Conservation (phyloP, 2,888 invertebrate genomes). For the Tenodera sinensis region DNA sequence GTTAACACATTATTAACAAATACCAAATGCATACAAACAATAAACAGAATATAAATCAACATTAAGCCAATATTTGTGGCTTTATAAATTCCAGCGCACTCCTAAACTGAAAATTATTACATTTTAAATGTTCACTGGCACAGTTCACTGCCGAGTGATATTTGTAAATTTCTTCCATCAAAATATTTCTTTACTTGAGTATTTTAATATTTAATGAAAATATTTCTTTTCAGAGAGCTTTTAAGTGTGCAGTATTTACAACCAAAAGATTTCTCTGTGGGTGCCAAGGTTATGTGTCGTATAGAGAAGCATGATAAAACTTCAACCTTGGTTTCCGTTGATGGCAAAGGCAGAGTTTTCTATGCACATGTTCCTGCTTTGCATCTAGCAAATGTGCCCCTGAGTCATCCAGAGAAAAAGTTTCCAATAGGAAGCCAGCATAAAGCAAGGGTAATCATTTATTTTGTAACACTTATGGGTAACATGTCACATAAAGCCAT, state of each 20-base stretch:
- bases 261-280: slow-evolving; percentile 50
- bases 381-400: slow-evolving; percentile 53
- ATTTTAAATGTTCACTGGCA: too few relatives aligned
- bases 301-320: slow-evolving; percentile 50
- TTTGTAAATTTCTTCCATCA: too few relatives aligned
- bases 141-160: too few relatives aligned
- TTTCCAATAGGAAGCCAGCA: slow-evolving; percentile 55
- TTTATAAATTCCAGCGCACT: too few relatives aligned
- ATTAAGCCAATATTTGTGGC: too few relatives aligned
- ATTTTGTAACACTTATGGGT: not conserved
- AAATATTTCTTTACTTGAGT: too few relatives aligned
- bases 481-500: too few relatives aligned
- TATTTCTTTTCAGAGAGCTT: not conserved
- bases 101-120: too few relatives aligned
- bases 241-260: slow-evolving; percentile 47
- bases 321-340: slow-evolving; percentile 37
- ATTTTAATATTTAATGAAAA: too few relatives aligned
- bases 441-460: slow-evolving; percentile 47
- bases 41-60: too few relatives aligned
- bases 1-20: too few relatives aligned
- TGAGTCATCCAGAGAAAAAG: slow-evolving; percentile 49
- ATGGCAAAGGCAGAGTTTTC: slow-evolving; percentile 39
- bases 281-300: slow-evolving; percentile 53
- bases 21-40: too few relatives aligned
- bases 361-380: slow-evolving; percentile 56